Conservation (phyloP, 2,888 invertebrate genomes). For the Gastrophysa polygoni region DNA sequence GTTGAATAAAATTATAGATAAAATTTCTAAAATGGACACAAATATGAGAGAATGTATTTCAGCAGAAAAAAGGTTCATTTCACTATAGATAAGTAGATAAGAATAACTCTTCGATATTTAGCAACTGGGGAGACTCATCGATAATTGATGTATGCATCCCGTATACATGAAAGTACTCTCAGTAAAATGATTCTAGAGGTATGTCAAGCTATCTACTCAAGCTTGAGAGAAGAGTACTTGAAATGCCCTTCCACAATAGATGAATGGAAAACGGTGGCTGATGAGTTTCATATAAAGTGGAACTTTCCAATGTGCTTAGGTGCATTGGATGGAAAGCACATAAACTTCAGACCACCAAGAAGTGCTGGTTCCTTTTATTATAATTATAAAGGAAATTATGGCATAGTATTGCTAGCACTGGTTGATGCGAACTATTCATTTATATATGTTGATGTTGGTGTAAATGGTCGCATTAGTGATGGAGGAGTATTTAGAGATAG, state of each 20-base stretch:
- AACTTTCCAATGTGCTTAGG: slow-evolving; percentile 7
- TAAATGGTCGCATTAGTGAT: slow-evolving; percentile 9
- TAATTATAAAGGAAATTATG: slow-evolving; percentile 12
- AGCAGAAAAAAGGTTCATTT: background rate
- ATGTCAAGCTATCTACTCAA: slow-evolving; percentile 1
- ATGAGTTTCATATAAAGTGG: slow-evolving; percentile 7
- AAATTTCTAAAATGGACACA: background rate
- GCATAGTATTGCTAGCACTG: slow-evolving; percentile 3
- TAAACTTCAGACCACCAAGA: slow-evolving; percentile 5
- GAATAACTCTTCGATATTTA: no score
- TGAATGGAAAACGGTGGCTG: slow-evolving; percentile 3
- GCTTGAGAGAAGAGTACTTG: background rate
- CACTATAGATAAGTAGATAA: no score
- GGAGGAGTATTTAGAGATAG: slow-evolving; percentile 9
- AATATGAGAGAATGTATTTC: slow-evolving; percentile 9
- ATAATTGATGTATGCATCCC: slow-evolving; percentile 7
- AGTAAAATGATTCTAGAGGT: background rate
- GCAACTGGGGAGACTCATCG: slow-evolving; percentile 10
- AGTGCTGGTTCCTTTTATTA: slow-evolving; percentile 9
- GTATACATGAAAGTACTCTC: background rate
- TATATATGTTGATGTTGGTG: slow-evolving; percentile 9
- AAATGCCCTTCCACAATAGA: slow-evolving; percentile 3
- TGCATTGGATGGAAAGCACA: slow-evolving; percentile 6
- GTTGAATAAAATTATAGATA: background rate
- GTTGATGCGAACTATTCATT: slow-evolving; percentile 12